Percentiles rank a stretch among this genome's conserved stretches.
Evolutionary conservation across 1,140 invertebrate species (phyloP).

Genomic region (Pemphigus obesinymphae): DNA sequence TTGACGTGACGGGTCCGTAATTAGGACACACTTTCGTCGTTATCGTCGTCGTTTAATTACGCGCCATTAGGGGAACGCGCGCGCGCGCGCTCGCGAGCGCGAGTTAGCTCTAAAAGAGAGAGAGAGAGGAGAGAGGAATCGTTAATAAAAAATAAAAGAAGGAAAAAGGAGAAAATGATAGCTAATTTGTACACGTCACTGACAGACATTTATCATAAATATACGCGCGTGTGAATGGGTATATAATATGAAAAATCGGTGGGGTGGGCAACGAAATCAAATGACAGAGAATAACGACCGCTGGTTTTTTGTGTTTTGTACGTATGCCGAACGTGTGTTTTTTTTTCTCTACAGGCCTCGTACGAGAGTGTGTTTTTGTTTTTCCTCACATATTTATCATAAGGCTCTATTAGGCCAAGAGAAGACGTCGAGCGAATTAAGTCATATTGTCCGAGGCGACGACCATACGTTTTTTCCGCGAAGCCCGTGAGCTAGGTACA

Average conservation of each 20-base stretch:
- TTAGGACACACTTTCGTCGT: conserved; percentile 19
- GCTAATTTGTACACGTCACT: conserved; percentile 39
- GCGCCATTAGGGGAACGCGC: conserved; percentile 22
- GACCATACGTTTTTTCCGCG: neutral
- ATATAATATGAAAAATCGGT: neutral
- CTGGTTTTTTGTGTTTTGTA: neutral
- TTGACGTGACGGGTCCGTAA: conserved; percentile 1
- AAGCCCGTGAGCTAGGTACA: no score
- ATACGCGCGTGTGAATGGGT: conserved; percentile 7
- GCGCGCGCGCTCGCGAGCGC: neutral
- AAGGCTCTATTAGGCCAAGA: neutral
- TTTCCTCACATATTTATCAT: neutral
- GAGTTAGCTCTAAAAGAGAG: no score
- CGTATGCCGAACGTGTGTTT: neutral
- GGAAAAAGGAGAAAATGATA: conserved; percentile 20
- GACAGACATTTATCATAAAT: conserved; percentile 39
- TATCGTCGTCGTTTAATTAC: conserved; percentile 23
- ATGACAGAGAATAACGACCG: conserved; percentile 35
- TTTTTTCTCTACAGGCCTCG: neutral
- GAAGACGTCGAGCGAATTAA: conserved; percentile 4
- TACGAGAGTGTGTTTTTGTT: neutral
- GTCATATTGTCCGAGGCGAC: neutral
- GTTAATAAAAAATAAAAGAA: conserved; percentile 49
- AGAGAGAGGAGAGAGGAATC: neutral
- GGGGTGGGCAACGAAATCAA: conserved; percentile 4